Evolutionary conservation across 1,140 invertebrate genomes (phyloP), one percentile per base, ranked within the genome.

Genomic region (Gonioctena quinquepunctata): DNA sequence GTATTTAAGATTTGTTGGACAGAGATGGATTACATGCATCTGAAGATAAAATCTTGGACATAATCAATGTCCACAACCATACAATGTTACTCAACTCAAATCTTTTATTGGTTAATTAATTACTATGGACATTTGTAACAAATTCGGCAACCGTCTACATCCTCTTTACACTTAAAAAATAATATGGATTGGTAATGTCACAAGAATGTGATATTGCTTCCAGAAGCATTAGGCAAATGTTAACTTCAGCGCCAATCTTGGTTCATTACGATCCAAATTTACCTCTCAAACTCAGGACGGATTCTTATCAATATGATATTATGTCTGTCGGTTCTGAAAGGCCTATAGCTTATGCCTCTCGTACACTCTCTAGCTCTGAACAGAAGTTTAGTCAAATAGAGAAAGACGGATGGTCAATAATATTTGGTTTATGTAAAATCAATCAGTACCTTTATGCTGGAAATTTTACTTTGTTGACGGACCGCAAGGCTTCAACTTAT

Each of bases 11-110:
- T 74, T 80, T 68, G 56, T 72, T 2, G 23, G 54, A 73, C 25
- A 70, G 69, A 56, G 22, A 78, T 0, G 81, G 82, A 3, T 70
- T 85, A 13, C 56, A 67, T 50, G 77, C 79, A 19, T 33, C 75
- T 11, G 59, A 57, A 8, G 73, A 72, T n/a, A 80, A 59, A 60
- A 60, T 16, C 3, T 0, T 0, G 27, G 57, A 7, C 2, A 60
- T 26, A 27, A 16, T 13, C 2, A 56, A 19, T 1, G 50, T 8
- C 54, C 54, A 21, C 3, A 19, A 56, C 54, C 54, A 3, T 2
- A 60, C 6, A 60, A 33, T 26, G 23, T 26, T n/a, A 23, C 21
- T 6, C 22, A 60, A n/a, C 71, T 84, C 16, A 16, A 60, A 60
- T 2, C 23, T 6, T 60, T 60, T 60, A 22, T 60, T 16, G 57